A percentile compares a stretch with the other conserved stretches of the same genome.
These are phyloP conservation scores for Bombyx huttoni DNA, from an alignment of 2,888 invertebrate genomes.

Conservation along the genomic window DNA sequence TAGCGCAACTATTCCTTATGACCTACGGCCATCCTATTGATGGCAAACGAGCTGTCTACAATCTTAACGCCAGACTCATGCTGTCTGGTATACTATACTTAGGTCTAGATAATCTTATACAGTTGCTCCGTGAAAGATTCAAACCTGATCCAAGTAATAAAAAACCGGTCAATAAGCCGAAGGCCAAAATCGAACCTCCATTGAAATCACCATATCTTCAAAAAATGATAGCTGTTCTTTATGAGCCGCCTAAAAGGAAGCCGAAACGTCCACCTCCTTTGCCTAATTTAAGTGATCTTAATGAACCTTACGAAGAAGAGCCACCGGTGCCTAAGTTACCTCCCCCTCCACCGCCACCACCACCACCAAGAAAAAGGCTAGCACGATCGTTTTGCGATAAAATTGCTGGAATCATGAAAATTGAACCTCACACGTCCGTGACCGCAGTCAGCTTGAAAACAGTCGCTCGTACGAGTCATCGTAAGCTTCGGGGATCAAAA, in stretches of 20 bases:
- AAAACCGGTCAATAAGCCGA: conserved; percentile 17
- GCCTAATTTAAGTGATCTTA: conserved; percentile 43
- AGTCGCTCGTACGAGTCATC: conserved; percentile 14
- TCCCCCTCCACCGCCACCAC: conserved; percentile 43
- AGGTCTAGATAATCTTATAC: conserved; percentile 36
- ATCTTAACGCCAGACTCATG: conserved; percentile 42
- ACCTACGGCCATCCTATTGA: conserved; percentile 39
- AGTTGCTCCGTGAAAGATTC: conserved; percentile 34
- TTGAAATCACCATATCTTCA: conserved; percentile 45
- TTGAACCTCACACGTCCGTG: conserved; percentile 24
- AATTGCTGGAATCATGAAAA: conserved; percentile 33
- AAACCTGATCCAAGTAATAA: conserved; percentile 21
- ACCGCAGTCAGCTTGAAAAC: conserved; percentile 20
- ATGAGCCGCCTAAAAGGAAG: conserved; percentile 24
- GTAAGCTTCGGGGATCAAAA: conserved; percentile 22
- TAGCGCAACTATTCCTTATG: conserved; percentile 40
- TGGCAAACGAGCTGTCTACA: conserved; percentile 31
- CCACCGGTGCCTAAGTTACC: conserved; percentile 30
- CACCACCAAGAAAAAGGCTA: conserved; percentile 43
- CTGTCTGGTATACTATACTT: conserved; percentile 49
- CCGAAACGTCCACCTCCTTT: conserved; percentile 31
- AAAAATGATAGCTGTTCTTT: conserved; percentile 34
- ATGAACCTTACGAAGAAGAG: conserved; percentile 45
- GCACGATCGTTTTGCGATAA: conserved; percentile 37
- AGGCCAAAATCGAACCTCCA: conserved; percentile 21